Evolutionary conservation across 2,888 invertebrate species (phyloP).

Genomic region (Dendrolimus houi): DNA sequence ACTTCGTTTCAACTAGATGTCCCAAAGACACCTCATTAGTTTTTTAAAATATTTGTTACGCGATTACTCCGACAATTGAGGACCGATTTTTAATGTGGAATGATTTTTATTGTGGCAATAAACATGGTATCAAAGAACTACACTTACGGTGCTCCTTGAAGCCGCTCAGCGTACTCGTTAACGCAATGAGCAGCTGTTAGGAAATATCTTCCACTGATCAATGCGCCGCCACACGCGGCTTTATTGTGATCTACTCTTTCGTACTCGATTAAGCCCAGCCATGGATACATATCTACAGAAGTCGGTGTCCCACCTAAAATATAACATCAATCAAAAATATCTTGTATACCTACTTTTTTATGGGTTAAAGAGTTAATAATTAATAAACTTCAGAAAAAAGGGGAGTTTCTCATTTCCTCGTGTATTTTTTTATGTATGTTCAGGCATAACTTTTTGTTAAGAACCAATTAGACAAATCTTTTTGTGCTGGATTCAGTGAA

Average conservation of each 20-base stretch:
- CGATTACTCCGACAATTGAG: too few species aligned
- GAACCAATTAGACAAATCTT: too few species aligned
- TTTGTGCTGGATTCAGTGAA: too few species aligned
- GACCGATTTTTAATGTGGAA: background rate
- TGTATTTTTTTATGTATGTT: too few species aligned
- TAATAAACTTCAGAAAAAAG: too few species aligned
- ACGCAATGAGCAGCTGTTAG: constrained; percentile 73
- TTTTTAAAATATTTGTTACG: too few species aligned
- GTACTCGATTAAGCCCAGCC: constrained; percentile 65
- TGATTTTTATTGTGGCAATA: background rate
- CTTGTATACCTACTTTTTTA: too few species aligned
- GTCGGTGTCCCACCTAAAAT: constrained; percentile 5
- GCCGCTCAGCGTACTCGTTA: constrained; percentile 25
- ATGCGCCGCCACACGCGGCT: constrained; percentile 53
- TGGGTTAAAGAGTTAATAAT: too few species aligned
- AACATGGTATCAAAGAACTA: background rate
- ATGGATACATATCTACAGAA: constrained; percentile 56
- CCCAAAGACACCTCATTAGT: too few species aligned
- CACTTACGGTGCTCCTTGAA: constrained; percentile 3
- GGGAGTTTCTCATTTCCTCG: too few species aligned
- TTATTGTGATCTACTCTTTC: constrained; percentile 16
- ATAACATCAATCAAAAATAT: background rate
- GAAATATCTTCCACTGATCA: constrained; percentile 63
- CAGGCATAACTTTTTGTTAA: too few species aligned
- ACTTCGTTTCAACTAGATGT: too few species aligned